phyloP scores from a whole-genome alignment of 2,113 vertebrate genomes.

The Neodon shergylaensis region DNA sequence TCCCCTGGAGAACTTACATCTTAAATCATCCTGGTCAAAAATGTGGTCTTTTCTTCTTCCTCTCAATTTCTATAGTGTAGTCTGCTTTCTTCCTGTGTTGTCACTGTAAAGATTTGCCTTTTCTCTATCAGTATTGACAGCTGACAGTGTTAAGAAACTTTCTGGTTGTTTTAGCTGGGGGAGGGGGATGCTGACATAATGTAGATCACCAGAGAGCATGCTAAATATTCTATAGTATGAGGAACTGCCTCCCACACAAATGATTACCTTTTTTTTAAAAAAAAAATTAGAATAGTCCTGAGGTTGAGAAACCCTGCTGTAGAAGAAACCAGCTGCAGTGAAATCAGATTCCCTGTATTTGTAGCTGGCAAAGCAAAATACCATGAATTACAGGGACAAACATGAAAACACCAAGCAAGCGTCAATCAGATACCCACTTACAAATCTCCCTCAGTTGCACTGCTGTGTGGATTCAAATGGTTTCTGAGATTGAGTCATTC shows the following conservation, averaged over 20 bases:
- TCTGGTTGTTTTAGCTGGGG: background rate
- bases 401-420: background rate
- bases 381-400: background rate
- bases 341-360: background rate
- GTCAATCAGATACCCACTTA: background rate
- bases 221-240: background rate
- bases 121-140: background rate
- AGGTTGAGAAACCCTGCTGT: background rate
- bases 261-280: background rate
- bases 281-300: background rate
- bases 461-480: background rate
- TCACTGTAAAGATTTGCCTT: background rate
- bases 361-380: background rate
- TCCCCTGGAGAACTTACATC: slow-evolving; percentile 56
- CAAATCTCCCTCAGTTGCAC: background rate
- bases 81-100: background rate
- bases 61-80: background rate
- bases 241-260: background rate
- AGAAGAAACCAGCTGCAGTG: background rate
- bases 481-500: background rate
- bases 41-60: slow-evolving; percentile 35
- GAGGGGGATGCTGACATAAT: background rate
- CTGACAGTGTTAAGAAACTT: background rate
- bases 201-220: background rate
- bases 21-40: slow-evolving; percentile 50